Evolutionary conservation across 2,888 invertebrate species (phyloP), one percentile per base, ranked within the genome.

Genomic region (Hecatera dysodea): DNA sequence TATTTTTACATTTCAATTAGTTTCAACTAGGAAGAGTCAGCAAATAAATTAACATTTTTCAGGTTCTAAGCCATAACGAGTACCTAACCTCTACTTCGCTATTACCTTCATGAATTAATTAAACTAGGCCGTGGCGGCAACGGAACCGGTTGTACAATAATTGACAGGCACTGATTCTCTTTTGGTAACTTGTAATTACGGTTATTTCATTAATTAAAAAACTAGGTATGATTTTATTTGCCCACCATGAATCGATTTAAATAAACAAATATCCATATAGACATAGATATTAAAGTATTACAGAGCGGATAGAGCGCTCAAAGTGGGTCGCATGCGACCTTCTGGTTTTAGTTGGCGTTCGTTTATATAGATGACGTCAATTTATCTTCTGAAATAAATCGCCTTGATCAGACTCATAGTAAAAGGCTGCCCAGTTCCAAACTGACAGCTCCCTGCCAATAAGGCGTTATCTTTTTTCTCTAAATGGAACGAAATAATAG

Each of bases 351-450:
- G 90, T 88, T 85, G 80, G 85, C 84, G 86, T 90, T 90, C 86
- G 84, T 87, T 89, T 85, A 87, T 85, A 82, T 67, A 67, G 73
- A 78, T 94, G 92, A 94, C 94, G 93, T 94, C 90, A 94, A 68
- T 81, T 86, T 89, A 88, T 89, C 87, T 87, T 89, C 88, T 86
- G 88, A 91, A 91, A 91, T 88, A 91, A 88, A 86, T 92, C 81
- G 86, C 93, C 93, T 94, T 94, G 92, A 90, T 93, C 89, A 88
- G 88, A 81, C 39, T 60, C 36, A 27, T 89, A 91, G 80, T 85
- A 83, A 85, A 83, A 83, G 81, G 72, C 70, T 74, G 57, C 50
- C 27, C 42, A 48, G 48, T 62, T 69, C 24, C 33, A 71, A 69
- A 67, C 65, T 44, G 36, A 42, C 39, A 24, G 42, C 36, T 55